Base-by-base conservation (phyloP, 2,888 invertebrate species). In the Cephus rjabovi region DNA sequence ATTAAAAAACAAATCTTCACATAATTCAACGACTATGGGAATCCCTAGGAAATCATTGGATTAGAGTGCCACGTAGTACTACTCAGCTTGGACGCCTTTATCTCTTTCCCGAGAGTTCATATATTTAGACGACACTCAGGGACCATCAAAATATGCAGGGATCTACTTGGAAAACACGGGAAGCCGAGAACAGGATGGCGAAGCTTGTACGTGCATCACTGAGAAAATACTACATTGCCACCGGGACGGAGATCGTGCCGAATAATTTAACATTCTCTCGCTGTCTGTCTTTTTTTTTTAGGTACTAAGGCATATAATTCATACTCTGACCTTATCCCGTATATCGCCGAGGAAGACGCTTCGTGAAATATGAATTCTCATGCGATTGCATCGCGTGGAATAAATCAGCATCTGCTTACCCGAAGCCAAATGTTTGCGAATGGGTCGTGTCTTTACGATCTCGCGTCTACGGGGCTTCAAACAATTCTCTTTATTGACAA, bases 1-100 rank as follows among this genome's bases (percentile, higher is more conserved):
- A 84, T 82, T 82, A 81, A 81, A 83, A 82, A 83, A 85, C 81
- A 85, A 85, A 85, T 85, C 85, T 82, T 75, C 78, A 71, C 78
- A 68, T 78, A 71, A 71, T 71, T 71, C 71, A 71, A 34, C 31
- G 71, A 34, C 33, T 34, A 34, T 71, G 31, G 71, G 31, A 71
- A 12, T 31, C 31, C 71, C 12, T 12, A 31, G 15, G 15, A 31
- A 71, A 71, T 71, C 34, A 23, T 9, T 9, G 71, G 71, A 71
- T 71, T 31, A 71, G 31, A 71, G 71, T 33, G 56, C 56, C 56
- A 23, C 56, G 56, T 9, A 56, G 56, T 56, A 56, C 56, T 9
- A 23, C 56, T 56, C 56, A 23, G 9, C 9, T 9, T 56, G 23
- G 56, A 56, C 23, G 56, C 56, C 56, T 56, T 56, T 56, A 56